A percentile compares a stretch with the other conserved stretches of the same genome.
These are phyloP conservation scores for Drosophila nigricruria DNA, from an alignment of 2,888 invertebrate genomes.

Conservation along the genomic window DNA sequence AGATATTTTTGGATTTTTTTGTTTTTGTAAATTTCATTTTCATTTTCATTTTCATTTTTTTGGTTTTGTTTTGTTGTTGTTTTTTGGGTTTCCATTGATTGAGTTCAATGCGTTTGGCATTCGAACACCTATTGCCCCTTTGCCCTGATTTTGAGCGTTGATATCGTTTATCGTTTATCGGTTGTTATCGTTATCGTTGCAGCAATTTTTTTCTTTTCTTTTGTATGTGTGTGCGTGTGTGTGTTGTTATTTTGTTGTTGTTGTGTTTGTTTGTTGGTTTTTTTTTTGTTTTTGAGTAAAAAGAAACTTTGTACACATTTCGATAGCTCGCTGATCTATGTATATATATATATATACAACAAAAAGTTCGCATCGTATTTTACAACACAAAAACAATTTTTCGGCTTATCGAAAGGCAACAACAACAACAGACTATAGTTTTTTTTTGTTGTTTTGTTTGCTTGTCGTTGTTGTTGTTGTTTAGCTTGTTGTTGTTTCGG, in stretches of 20 bases:
- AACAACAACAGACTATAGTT: slow-evolving; percentile 9
- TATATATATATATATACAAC: slow-evolving; percentile 32
- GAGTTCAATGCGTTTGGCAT: not conserved
- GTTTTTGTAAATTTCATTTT: not conserved
- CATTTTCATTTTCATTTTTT: not conserved
- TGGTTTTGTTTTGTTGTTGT: slow-evolving; percentile 28
- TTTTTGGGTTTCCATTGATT: not conserved
- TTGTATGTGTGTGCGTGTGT: slow-evolving; percentile 28
- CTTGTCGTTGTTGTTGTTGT: slow-evolving; percentile 11
- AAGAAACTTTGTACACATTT: slow-evolving; percentile 37
- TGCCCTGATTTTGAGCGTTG: slow-evolving; percentile 8
- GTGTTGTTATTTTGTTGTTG: slow-evolving; percentile 21
- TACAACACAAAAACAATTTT: slow-evolving; percentile 22
- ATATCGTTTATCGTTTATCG: slow-evolving; percentile 1
- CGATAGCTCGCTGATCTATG: slow-evolving; percentile 25
- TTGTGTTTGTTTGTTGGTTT: slow-evolving; percentile 36
- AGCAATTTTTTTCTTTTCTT: slow-evolving; percentile 27
- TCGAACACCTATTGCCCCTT: slow-evolving; percentile 1
- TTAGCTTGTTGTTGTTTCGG: slow-evolving; percentile 20
- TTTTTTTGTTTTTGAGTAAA: slow-evolving; percentile 31
- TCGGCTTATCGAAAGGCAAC: slow-evolving; percentile 19
- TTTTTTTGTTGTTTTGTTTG: slow-evolving; percentile 19
- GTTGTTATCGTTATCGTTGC: slow-evolving; percentile 3
- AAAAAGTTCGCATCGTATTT: slow-evolving; percentile 32
- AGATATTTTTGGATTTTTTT: not conserved